phyloP scores from a whole-genome alignment of 2,888 invertebrate genomes.

The Ephialtes manifestator region DNA sequence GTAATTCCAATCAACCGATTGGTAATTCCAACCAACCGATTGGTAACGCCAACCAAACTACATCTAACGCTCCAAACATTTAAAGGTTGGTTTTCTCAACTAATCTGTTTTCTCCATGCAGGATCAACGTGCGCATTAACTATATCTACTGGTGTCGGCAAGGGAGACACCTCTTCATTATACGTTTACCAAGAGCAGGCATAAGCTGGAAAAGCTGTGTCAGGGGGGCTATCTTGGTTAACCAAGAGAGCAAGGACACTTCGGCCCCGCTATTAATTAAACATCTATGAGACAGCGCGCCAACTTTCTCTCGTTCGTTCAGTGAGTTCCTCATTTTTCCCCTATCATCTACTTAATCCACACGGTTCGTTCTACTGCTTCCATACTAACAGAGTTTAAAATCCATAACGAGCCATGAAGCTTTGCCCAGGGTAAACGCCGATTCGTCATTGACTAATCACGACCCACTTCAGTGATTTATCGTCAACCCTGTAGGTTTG shows the following conservation, averaged over 20 bases:
- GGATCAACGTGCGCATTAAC: neutral
- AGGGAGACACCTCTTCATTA: constrained; percentile 50
- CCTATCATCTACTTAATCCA: constrained; percentile 36
- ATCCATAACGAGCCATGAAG: neutral
- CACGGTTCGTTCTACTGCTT: neutral
- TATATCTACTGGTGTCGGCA: constrained; percentile 1
- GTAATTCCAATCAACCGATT: too few species aligned
- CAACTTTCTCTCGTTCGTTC: constrained; percentile 55
- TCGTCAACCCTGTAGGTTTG: neutral
- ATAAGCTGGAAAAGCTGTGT: constrained; percentile 52
- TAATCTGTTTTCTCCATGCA: too few species aligned
- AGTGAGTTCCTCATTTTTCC: constrained; percentile 37
- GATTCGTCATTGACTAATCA: constrained; percentile 29
- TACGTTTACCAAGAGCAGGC: constrained; percentile 49
- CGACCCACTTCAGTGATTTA: constrained; percentile 28
- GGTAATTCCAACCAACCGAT: too few species aligned
- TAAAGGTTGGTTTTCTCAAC: too few species aligned
- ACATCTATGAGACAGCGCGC: constrained; percentile 57
- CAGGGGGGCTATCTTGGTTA: constrained; percentile 58
- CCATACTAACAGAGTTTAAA: neutral
- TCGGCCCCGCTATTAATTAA: constrained; percentile 62
- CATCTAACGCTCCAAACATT: too few species aligned
- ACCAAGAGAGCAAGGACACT: constrained; percentile 41
- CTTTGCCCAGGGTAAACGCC: neutral
- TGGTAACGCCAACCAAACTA: too few species aligned